Evolutionary conservation across 2,797 vertebrate species (phyloP), one percentile per base, ranked within the genome.

Genomic region (Spondyliosoma cantharus): DNA sequence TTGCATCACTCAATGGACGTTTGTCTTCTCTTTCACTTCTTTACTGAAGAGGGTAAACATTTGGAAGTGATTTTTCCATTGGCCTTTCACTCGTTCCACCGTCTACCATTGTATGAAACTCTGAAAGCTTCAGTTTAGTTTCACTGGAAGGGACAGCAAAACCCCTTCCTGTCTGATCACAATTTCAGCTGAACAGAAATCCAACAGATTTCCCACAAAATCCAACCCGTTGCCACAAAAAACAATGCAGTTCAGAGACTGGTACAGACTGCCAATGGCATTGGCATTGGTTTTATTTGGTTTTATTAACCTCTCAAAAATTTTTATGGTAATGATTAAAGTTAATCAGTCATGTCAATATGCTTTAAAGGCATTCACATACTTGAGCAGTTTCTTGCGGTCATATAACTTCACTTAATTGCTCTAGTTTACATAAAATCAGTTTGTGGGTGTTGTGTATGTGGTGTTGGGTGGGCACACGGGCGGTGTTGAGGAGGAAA

Each of bases 11-110:
- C 73, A 16, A 5, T 61, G 65, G 72, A 73, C 54, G 3, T 84
- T 84, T 81, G 81, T 91, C 86, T 87, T 80, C 72, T 74, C 76
- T 85, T 85, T 83, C 66, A 76, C 88, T 89, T 79, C 86, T 90
- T 80, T 67, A 61, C 86, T 72, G 65, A 78, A 70, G 82, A 85
- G 71, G 67, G 66, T 89, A 87, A 91, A 93, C 90, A 93, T 92
- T 92, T 90, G 87, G 85, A 86, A 91, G 84, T 78, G 76, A 86
- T 92, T 89, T 92, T 92, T 91, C 87, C 89, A 80, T 81, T 78
- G 81, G 79, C 84, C 78, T 88, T 91, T 87, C 71, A 78, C 78
- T 87, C 42, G 15, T 73, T 84, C 81, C 74, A 56, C 68, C 79
- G 61, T 84, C 89, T 78, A 45, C 81, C 71, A 56, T 75, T 81